Percentiles rank a stretch among this genome's conserved stretches.
Conservation (phyloP, 2,888 invertebrate species). For the Lepidocyrtinus sp. region DNA sequence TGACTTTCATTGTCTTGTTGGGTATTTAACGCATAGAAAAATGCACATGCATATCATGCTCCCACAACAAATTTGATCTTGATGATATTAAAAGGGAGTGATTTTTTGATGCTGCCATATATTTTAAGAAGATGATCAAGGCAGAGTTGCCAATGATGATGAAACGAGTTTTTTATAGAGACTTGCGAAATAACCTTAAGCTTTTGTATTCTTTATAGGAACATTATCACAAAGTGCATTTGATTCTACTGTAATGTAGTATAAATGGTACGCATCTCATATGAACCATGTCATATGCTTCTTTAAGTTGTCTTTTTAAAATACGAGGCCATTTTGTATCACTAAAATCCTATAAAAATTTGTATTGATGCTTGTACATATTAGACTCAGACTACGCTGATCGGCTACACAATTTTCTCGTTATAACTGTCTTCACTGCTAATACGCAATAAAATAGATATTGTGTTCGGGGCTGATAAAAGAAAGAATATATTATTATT, state of each 20-base stretch:
- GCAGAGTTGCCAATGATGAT: conserved; percentile 27
- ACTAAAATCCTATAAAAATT: conserved; percentile 4
- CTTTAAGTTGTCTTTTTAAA: neutral
- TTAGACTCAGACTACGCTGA: neutral
- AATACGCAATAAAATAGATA: conserved; percentile 8
- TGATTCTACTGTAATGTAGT: conserved; percentile 1
- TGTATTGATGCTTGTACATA: neutral
- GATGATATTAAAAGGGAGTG: neutral
- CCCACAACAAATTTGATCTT: conserved; percentile 2
- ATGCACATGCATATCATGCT: neutral
- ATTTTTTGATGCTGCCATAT: neutral
- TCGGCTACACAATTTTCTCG: conserved; percentile 12
- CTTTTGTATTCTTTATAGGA: neutral
- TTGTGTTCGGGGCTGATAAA: conserved; percentile 3
- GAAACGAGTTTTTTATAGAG: conserved; percentile 53
- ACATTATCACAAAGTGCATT: conserved; percentile 3
- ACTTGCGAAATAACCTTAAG: conserved; percentile 43
- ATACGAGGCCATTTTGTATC: conserved; percentile 5
- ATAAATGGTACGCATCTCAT: conserved; percentile 9
- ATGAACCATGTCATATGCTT: conserved; percentile 6
- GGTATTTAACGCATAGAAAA: neutral
- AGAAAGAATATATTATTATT: conserved; percentile 41
- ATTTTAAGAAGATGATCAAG: conserved; percentile 2
- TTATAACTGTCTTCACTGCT: conserved; percentile 16
- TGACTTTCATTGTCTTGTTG: neutral